Conservation (phyloP, 2,797 vertebrate species). For the Tapera naevia region DNA sequence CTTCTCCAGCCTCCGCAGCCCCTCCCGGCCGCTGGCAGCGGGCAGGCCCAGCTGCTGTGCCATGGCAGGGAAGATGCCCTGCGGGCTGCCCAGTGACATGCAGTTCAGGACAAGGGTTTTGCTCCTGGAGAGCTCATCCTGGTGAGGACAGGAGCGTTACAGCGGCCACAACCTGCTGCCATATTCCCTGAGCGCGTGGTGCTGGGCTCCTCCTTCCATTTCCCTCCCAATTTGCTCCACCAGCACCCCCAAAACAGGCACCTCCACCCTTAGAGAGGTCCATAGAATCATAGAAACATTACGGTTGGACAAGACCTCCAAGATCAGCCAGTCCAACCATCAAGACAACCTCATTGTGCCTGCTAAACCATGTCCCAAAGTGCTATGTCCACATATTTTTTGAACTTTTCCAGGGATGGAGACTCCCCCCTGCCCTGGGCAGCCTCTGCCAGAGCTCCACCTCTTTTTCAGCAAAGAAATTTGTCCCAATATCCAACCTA, state of each 20-base stretch:
- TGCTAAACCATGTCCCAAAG: too few species aligned
- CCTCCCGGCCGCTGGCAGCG: constrained; percentile 40
- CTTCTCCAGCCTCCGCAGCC: constrained; percentile 78
- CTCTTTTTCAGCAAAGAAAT: too few species aligned
- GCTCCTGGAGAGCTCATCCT: constrained; percentile 79
- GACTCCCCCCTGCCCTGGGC: too few species aligned
- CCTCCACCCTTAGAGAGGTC: too few species aligned
- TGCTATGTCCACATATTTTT: too few species aligned
- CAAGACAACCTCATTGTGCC: too few species aligned
- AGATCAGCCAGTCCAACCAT: too few species aligned
- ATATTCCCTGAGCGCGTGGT: background rate
- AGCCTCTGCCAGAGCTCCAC: too few species aligned
- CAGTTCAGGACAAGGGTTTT: constrained; percentile 88
- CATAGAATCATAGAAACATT: too few species aligned
- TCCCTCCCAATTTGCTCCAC: background rate
- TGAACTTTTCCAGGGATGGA: too few species aligned
- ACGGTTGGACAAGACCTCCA: too few species aligned
- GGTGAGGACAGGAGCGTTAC: background rate
- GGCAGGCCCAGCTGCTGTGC: constrained; percentile 79
- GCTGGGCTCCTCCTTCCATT: background rate
- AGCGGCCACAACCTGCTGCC: background rate
- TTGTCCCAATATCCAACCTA: too few species aligned
- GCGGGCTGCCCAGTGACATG: constrained; percentile 89
- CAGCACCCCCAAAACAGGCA: background rate
- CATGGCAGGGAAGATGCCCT: constrained; percentile 85